These are phyloP conservation scores for Melanaphis sacchari DNA, from an alignment of 1,140 invertebrate genomes.

Conservation along the genomic window DNA sequence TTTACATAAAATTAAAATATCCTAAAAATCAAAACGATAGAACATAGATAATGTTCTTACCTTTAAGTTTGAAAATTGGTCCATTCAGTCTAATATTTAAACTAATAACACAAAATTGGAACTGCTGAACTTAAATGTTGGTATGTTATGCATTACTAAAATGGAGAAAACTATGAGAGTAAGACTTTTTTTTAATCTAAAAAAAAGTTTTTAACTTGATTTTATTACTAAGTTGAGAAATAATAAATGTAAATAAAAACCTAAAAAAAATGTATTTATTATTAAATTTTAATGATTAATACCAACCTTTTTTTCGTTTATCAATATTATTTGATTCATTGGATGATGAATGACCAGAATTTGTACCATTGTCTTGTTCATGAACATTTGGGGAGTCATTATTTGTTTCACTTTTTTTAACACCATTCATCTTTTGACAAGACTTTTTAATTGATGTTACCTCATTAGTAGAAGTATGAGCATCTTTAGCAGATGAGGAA, in stretches of 20 bases:
- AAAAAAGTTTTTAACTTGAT: no score
- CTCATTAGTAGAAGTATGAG: conserved; percentile 33
- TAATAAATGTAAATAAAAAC: not conserved
- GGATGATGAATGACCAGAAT: conserved; percentile 54
- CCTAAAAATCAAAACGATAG: no score
- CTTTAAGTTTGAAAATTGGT: no score
- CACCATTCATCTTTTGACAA: conserved; percentile 36
- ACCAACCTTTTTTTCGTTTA: conserved; percentile 49
- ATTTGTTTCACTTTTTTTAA: conserved; percentile 32
- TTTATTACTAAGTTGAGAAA: not conserved
- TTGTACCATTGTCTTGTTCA: conserved; percentile 50
- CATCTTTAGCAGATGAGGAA: conserved; percentile 38
- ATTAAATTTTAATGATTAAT: not conserved
- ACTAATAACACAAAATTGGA: not conserved
- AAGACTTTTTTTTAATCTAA: not conserved
- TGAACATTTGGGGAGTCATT: not conserved
- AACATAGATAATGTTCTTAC: no score
- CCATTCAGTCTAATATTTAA: no score
- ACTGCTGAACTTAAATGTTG: not conserved
- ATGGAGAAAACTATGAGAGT: not conserved
- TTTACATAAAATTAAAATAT: no score
- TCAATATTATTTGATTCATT: conserved; percentile 54
- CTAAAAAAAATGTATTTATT: not conserved
- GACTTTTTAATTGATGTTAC: not conserved
- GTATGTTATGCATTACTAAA: not conserved